Evolutionary conservation across 2,797 vertebrate genomes (phyloP), one percentile per base, ranked within the genome.

Genomic region (Gadopsis bispinosus): DNA sequence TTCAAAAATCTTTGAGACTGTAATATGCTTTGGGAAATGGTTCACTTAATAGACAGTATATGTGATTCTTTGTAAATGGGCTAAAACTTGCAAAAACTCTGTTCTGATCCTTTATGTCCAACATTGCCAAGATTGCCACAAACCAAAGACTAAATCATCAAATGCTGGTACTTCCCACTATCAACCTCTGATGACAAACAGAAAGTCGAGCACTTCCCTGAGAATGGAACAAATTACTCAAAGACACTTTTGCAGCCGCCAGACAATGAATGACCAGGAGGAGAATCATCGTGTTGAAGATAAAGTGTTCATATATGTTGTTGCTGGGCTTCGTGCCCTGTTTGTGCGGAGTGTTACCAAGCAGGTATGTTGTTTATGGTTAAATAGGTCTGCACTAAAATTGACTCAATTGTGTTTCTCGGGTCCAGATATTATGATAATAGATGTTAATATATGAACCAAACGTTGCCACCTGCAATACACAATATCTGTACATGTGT

Each of bases 121-220:
- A 79, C 10, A 31, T 81, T 31, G 70, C 80, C 70, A 73, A 83
- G 61, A 79, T 75, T 54, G 35, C 77, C 66, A 81, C 61, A 81
- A 89, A 92, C 92, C 91, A 94, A 94, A 93, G 90, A 92, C 69
- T 75, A 43, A 76, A 83, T 89, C 82, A 69, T 84, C 35, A 37
- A 64, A 87, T 88, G 87, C 86, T 92, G 90, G 79, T 85, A 64
- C 17, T 59, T 82, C 56, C 69, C 33, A 59, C 62, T 31, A 20
- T 83, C 71, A 16, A 61, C 62, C 45, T 79, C 65, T 73, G 67
- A 74, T 22, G 58, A 75, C 65, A 66, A 47, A 67, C 71, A 74
- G 65, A 70, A 47, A 67, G 66, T 70, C 53, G 3, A 75, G 66
- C 61, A 62, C 53, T 69, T 75, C 16, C 31, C 56, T 22, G 50